phyloP scores from a whole-genome alignment of 2,797 vertebrate species.

The Rhabdophis nuchalis region DNA sequence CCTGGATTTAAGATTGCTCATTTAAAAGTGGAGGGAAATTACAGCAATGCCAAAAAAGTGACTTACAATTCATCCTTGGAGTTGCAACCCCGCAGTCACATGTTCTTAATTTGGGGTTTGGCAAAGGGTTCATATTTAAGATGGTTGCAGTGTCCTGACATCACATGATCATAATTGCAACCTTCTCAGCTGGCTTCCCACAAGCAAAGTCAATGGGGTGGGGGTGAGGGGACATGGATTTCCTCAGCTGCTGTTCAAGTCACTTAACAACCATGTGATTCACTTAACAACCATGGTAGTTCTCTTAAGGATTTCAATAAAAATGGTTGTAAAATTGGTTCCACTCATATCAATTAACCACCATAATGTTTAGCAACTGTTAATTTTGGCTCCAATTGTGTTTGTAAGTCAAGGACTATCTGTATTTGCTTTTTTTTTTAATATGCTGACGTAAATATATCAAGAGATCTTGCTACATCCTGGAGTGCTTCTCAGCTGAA shows the following conservation, averaged over 20 bases:
- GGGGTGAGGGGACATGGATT: background rate
- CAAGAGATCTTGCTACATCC: background rate
- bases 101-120: background rate
- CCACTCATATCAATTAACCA: background rate
- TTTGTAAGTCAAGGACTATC: background rate
- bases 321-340: background rate
- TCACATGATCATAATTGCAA: background rate
- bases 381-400: background rate
- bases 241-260: background rate
- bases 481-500: background rate
- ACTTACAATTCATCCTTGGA: background rate
- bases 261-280: background rate
- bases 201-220: background rate
- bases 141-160: background rate
- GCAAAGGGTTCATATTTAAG: background rate
- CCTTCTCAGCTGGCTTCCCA: background rate
- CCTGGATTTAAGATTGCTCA: background rate
- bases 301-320: background rate
- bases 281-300: background rate
- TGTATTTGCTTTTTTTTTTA: background rate
- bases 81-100: background rate
- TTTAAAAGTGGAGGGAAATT: background rate
- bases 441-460: background rate
- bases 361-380: background rate
- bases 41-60: background rate